Evolutionary conservation across 2,888 invertebrate genomes (phyloP).

Genomic region (Chalcis sispes): DNA sequence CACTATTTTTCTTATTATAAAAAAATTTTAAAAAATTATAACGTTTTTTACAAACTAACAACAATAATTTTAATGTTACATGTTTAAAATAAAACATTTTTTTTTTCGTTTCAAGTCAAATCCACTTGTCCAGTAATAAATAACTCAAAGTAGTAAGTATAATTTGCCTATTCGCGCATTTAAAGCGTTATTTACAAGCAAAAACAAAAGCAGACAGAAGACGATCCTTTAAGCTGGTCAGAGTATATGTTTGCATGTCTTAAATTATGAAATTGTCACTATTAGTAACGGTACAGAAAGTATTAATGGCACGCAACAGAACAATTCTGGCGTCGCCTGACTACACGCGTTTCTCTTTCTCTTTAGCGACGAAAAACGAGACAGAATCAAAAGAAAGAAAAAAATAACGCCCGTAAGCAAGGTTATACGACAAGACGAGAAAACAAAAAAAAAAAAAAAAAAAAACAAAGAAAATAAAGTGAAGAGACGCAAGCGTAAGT

Average conservation of each 20-base stretch:
- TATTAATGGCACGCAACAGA: conserved; percentile 52
- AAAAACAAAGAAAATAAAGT: background rate
- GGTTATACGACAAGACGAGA: background rate
- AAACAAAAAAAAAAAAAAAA: conserved; percentile 1
- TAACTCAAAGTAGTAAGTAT: conserved; percentile 9
- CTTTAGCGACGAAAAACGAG: background rate
- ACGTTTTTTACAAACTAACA: background rate
- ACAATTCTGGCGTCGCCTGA: conserved; percentile 27
- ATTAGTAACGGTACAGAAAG: conserved; percentile 50
- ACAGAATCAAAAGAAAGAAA: no score
- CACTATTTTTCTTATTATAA: no score
- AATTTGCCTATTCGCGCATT: conserved; percentile 13
- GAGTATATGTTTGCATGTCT: background rate
- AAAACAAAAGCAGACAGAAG: conserved; percentile 7
- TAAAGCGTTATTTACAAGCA: conserved; percentile 31
- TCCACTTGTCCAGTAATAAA: conserved; percentile 33
- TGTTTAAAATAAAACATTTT: background rate
- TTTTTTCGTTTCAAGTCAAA: background rate
- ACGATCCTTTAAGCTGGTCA: conserved; percentile 13
- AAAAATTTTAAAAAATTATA: background rate
- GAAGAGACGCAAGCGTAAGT: background rate
- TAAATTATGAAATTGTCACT: conserved; percentile 50
- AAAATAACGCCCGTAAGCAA: background rate
- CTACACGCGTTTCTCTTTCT: background rate
- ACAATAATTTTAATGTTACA: background rate